Evolutionary conservation across 1,140 invertebrate species (phyloP).

Genomic region (Bacillus rossius): DNA sequence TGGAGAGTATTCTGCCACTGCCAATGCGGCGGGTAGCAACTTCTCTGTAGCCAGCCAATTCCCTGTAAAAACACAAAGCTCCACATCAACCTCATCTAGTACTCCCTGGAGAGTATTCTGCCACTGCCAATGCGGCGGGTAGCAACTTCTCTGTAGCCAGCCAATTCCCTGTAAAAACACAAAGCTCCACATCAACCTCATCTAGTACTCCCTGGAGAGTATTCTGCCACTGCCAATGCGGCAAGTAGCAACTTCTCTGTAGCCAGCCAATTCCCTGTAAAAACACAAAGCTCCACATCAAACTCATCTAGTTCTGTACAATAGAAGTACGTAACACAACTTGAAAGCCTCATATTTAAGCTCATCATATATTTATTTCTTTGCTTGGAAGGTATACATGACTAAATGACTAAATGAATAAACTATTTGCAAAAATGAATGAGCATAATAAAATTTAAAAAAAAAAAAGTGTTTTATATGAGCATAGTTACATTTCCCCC

Average conservation of each 20-base stretch:
- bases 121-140: slow-evolving; percentile 70
- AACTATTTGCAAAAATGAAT: no score
- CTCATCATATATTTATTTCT: no score
- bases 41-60: slow-evolving; percentile 43
- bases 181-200: background rate
- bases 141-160: slow-evolving; percentile 40
- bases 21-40: slow-evolving; percentile 58
- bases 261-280: slow-evolving; percentile 34
- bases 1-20: slow-evolving; percentile 67
- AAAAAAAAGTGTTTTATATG: no score
- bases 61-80: slow-evolving; percentile 7
- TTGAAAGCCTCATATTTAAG: no score
- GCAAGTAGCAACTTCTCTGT: slow-evolving; percentile 45
- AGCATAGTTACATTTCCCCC: no score
- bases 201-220: slow-evolving; percentile 51
- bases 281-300: background rate
- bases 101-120: slow-evolving; percentile 63
- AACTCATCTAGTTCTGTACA: no score
- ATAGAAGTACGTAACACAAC: no score
- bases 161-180: slow-evolving; percentile 29
- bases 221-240: slow-evolving; percentile 76
- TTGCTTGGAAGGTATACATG: no score
- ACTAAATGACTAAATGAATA: no score
- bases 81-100: no score
- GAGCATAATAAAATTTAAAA: no score